Percentiles rank a stretch among this genome's conserved stretches.
Conservation (phyloP, 2,113 vertebrate genomes). For the Scalopus aquaticus region DNA sequence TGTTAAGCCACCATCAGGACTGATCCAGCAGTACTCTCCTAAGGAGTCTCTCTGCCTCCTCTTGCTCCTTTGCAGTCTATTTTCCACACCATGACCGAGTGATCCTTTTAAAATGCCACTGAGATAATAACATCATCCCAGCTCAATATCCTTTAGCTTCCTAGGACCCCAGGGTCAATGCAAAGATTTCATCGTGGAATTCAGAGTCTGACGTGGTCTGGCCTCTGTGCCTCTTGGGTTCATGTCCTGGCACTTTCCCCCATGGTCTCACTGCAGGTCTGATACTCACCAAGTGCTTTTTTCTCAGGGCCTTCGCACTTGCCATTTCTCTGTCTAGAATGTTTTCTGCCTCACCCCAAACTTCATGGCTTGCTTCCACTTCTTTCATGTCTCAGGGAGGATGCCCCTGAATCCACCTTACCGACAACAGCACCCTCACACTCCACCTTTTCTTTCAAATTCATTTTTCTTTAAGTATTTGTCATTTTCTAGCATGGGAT, state of each 20-base stretch:
- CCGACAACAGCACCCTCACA: neutral
- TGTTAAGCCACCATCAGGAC: neutral
- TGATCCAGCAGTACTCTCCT: neutral
- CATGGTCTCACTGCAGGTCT: neutral
- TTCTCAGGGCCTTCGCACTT: neutral
- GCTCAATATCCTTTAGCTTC: neutral
- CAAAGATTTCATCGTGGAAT: neutral
- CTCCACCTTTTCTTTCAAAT: neutral
- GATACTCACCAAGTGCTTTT: accelerated
- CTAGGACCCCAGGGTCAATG: neutral
- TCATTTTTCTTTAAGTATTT: neutral
- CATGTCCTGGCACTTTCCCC: neutral
- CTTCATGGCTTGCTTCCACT: neutral
- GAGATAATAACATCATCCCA: neutral
- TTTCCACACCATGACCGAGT: neutral
- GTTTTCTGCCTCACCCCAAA: no score
- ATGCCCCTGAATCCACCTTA: neutral
- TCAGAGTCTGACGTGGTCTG: neutral
- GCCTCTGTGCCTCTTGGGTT: neutral
- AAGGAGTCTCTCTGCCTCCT: neutral
- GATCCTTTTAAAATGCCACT: neutral
- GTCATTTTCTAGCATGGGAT: neutral
- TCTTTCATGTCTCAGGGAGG: neutral
- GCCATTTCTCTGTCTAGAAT: neutral
- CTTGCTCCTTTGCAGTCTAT: neutral